Percentiles rank a stretch among this genome's conserved stretches.
These are phyloP conservation scores for Neoitamus cyanurus DNA, from an alignment of 2,888 invertebrate genomes.

Conservation along the genomic window DNA sequence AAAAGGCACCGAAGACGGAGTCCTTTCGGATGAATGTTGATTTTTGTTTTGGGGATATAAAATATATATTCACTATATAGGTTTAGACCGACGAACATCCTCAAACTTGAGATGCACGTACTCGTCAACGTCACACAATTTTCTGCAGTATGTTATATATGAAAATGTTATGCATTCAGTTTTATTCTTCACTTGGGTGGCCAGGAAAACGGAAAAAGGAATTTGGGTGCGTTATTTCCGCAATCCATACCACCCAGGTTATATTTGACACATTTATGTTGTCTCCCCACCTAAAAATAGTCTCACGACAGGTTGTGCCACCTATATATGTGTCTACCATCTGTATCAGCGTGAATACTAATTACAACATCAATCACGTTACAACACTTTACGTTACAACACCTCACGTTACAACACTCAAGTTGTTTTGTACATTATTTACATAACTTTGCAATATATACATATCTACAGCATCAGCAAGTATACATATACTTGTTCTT, in stretches of 20 bases:
- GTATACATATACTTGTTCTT: slow-evolving; percentile 53
- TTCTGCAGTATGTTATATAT: too few species aligned
- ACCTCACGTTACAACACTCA: background rate
- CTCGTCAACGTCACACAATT: too few species aligned
- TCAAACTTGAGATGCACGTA: too few species aligned
- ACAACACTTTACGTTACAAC: background rate
- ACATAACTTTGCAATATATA: background rate
- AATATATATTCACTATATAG: too few species aligned
- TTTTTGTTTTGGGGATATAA: background rate
- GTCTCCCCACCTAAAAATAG: too few species aligned
- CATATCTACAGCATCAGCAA: background rate
- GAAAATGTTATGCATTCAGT: too few species aligned
- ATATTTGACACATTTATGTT: too few species aligned
- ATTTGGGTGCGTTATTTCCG: background rate
- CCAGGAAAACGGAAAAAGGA: background rate
- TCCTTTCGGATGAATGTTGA: background rate
- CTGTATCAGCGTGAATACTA: too few species aligned
- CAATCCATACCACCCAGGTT: background rate
- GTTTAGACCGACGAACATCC: too few species aligned
- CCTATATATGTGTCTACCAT: too few species aligned
- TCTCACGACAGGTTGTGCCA: too few species aligned
- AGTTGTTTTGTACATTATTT: background rate
- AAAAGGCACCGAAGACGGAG: background rate
- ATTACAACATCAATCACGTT: background rate
- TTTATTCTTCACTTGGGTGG: too few species aligned